A percentile compares a stretch with the other conserved stretches of the same genome.
These are phyloP conservation scores for Dryobates pubescens DNA, from an alignment of 2,797 vertebrate genomes.

Conservation along the genomic window DNA sequence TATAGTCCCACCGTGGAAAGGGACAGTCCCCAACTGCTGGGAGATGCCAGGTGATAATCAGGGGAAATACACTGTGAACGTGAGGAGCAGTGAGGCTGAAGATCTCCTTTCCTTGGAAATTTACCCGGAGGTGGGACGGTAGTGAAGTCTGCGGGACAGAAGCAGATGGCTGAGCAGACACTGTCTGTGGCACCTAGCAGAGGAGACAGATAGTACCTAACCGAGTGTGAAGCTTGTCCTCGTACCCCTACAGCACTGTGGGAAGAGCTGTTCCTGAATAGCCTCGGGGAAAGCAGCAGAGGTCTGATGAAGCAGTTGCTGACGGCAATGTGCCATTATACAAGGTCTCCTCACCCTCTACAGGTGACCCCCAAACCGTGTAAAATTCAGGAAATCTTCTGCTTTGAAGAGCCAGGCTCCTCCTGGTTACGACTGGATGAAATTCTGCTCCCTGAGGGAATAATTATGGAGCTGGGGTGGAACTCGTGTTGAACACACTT, in stretches of 20 bases:
- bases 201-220: background rate
- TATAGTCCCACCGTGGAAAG: background rate
- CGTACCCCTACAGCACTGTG: accelerated
- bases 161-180: conserved; percentile 19
- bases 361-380: background rate
- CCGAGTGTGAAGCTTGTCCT: background rate
- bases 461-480: conserved; percentile 28
- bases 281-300: background rate
- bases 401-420: background rate
- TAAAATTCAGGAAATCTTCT: background rate
- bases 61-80: background rate
- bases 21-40: background rate
- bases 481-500: background rate
- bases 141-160: background rate
- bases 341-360: background rate
- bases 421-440: background rate
- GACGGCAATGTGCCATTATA: background rate
- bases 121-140: accelerated
- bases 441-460: conserved; percentile 36
- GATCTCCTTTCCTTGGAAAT: background rate
- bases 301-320: background rate
- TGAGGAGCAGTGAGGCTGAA: background rate
- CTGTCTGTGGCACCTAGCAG: background rate
- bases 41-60: background rate
- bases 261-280: background rate